Evolutionary conservation across 1,140 invertebrate genomes (phyloP), one percentile per base, ranked within the genome.

Genomic region (Drosophila asahinai): DNA sequence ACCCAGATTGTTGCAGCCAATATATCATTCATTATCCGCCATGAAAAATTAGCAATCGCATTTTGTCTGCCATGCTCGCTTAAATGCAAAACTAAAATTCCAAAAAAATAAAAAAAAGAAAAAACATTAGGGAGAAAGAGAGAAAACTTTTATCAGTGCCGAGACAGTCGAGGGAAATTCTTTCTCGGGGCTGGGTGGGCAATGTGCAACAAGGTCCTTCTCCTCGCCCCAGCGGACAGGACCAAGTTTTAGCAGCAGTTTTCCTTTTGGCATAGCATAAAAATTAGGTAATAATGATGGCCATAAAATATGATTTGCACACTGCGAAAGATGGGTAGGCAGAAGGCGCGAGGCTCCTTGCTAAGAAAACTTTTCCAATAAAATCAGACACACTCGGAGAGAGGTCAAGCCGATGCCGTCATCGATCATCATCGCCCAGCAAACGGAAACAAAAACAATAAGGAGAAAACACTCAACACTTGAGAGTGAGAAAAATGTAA

Each of bases 251-350:
- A 63, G 49, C 59, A 55, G 67, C 71, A 60, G 54, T 60, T 72
- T 51, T 68, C 25, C 45, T 33, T 55, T 42, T 42, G 66, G 47
- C 64, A 60, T 61, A 74, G 83, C 82, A 90, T 86, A 90, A 90
- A 90, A 90, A 90, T 86, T 90, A 90, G 86, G 81, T 90, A 90
- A 90, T 90, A 90, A 90, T 90, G 86, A 90, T 82, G 79, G 81
- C 76, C 86, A 90, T 90, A 90, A 90, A 90, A 90, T 90, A 90
- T 86, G 79, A 86, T 90, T 90, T 83, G 72, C 63, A 57, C 63
- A 45, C 60, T 43, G 61, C 40, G 27, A 62, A 15, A 22, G 42
- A 48, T 54, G 19, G 30, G 22, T 8, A 2, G 30, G 15, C 15
- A 33, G 58, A 14, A 66, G 52, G 42, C 59, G 62, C 45, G 19